Evolutionary conservation across 1,140 invertebrate genomes (phyloP).

Genomic region (Sitodiplosis mosellana): DNA sequence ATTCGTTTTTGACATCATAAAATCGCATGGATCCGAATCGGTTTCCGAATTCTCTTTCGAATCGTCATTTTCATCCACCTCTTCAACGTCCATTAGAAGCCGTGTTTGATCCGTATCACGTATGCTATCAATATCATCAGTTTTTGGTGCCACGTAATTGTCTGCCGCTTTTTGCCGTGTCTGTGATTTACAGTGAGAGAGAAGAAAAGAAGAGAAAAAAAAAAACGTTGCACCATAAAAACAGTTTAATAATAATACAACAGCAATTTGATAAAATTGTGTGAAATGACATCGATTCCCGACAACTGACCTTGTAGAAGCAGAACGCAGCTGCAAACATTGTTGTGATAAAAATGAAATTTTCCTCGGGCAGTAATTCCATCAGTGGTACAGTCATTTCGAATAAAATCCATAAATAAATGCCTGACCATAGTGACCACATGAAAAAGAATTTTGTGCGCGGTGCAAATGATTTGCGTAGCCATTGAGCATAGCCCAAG

Average conservation of each 20-base stretch:
- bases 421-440: slow-evolving; percentile 24
- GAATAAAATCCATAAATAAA: slow-evolving; percentile 23
- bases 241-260: not conserved
- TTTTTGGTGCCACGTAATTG: slow-evolving; percentile 15
- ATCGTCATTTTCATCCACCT: slow-evolving; percentile 3
- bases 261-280: not conserved
- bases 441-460: slow-evolving; percentile 24
- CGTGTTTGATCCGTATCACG: slow-evolving; percentile 13
- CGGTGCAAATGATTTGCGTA: slow-evolving; percentile 10
- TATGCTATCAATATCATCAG: slow-evolving; percentile 13
- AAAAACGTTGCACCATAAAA: not conserved
- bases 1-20: slow-evolving; percentile 3
- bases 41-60: not conserved
- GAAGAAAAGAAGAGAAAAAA: not conserved
- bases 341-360: slow-evolving; percentile 22
- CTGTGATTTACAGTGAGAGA: too few relatives aligned
- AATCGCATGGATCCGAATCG: not conserved
- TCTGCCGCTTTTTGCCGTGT: slow-evolving; percentile 11
- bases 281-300: not conserved
- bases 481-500: slow-evolving; percentile 18
- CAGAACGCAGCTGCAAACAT: slow-evolving; percentile 14
- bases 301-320: slow-evolving; percentile 11
- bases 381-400: slow-evolving; percentile 22
- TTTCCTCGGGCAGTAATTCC: slow-evolving; percentile 28
- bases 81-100: slow-evolving; percentile 10